Evolutionary conservation across 2,113 vertebrate genomes (phyloP), one percentile per base, ranked within the genome.

Genomic region (Pleuronectes platessa): DNA sequence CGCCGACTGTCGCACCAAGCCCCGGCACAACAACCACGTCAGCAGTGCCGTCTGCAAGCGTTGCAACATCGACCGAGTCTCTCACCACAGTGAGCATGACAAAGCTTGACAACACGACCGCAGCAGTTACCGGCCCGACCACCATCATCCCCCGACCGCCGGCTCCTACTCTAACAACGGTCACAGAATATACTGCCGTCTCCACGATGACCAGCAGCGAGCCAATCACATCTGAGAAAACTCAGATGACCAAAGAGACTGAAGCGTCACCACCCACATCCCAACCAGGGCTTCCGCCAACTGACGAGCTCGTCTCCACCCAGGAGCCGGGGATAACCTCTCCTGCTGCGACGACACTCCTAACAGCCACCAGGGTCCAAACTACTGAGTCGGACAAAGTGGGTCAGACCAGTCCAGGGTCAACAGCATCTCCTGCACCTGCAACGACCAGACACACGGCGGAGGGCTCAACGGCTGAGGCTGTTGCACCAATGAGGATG

Each of bases 401-500:
- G 7, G 72, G 58, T 64, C 51, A 9, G 0, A 87, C 84, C 2
- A 76, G 63, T 68, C 45, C 73, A 58, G 68, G 66, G 27, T 26
- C 17, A 27, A 60, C 76, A 23, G 21, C 23, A 0, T 40, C 70
- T 54, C 47, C 83, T 60, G 49, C 21, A 2, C 47, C 45, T 0
- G 1, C 15, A 53, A 81, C 74, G 0, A 82, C 82, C 9, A 76
- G 61, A 45, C 60, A 23, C 18, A 58, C 73, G 2, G 20, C 45
- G 24, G 82, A 86, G 21, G 47, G 15, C n/a, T 64, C 78, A 0
- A 85, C 79, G 2, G 54, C 88, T 11, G n/a, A 74, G 23, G 65
- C 74, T 21, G 82, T 80, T 3, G 47, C 86, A 42, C 64, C 90
- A 7, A 75, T 85, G 40, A 92, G 89, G 84, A 89, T 72, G 37